These are phyloP conservation scores for Macroglossus sobrinus DNA, from an alignment of 2,113 vertebrate genomes.

Conservation along the genomic window DNA sequence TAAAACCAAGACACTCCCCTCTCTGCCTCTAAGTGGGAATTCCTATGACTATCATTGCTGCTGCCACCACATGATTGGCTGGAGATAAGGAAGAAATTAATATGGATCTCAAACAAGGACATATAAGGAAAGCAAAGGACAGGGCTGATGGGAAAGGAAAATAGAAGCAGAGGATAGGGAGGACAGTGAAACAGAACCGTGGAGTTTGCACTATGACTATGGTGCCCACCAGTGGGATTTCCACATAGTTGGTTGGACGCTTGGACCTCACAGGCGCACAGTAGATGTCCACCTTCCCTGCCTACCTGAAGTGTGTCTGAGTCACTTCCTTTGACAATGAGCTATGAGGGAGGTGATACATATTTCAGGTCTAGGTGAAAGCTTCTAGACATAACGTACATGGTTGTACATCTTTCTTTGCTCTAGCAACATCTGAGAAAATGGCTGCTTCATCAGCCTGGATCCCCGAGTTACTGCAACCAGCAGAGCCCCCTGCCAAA, in stretches of 20 bases:
- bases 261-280: too few species aligned
- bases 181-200: neutral
- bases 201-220: neutral
- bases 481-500: neutral
- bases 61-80: neutral
- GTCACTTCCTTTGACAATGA: neutral
- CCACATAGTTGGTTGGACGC: neutral
- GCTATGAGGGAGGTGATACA: neutral
- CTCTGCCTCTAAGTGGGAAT: neutral
- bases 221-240: neutral
- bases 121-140: neutral
- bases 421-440: neutral
- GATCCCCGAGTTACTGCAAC: too few species aligned
- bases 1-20: neutral
- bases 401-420: neutral
- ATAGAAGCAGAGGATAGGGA: neutral
- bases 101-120: neutral
- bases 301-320: neutral
- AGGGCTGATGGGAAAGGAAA: neutral
- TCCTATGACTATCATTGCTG: neutral
- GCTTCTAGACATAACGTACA: neutral
- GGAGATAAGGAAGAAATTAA: neutral
- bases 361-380: neutral
- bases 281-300: neutral
- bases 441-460: neutral